Conservation (phyloP, 2,113 vertebrate species). For the Myotis davidii region DNA sequence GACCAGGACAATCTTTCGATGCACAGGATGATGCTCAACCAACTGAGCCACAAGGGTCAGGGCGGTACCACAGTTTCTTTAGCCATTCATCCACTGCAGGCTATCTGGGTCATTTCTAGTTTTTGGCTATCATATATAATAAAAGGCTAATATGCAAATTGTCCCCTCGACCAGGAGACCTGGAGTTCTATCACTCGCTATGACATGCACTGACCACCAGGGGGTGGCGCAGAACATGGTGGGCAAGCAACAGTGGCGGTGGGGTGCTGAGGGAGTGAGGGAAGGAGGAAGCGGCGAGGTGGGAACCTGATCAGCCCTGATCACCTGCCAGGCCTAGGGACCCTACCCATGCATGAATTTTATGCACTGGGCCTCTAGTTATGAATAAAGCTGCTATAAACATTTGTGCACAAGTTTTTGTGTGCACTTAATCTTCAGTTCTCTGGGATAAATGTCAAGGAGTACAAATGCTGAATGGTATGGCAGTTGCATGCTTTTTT, state of each 20-base stretch:
- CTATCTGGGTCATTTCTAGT: not conserved
- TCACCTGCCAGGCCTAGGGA: no score
- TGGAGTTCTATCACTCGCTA: no score
- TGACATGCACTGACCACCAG: no score
- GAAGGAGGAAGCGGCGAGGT: no score
- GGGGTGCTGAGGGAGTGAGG: no score
- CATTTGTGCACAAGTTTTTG: not conserved
- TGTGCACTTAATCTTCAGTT: not conserved
- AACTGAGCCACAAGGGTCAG: not conserved
- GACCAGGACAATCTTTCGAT: not conserved
- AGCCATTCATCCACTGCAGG: not conserved
- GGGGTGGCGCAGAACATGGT: no score
- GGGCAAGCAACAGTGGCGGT: no score
- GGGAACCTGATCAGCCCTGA: no score
- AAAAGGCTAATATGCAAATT: no score
- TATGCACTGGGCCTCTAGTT: not conserved
- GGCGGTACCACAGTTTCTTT: not conserved
- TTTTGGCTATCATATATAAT: not conserved
- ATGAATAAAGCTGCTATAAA: not conserved
- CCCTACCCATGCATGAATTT: no score
- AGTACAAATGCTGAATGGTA: not conserved
- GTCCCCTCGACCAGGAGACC: no score
- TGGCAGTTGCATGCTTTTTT: not conserved
- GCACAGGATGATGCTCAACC: not conserved
- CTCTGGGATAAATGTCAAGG: not conserved